Percentiles rank a stretch among this genome's conserved stretches.
Evolutionary conservation across 2,888 invertebrate genomes (phyloP).

Genomic region (Erebia epiphron): DNA sequence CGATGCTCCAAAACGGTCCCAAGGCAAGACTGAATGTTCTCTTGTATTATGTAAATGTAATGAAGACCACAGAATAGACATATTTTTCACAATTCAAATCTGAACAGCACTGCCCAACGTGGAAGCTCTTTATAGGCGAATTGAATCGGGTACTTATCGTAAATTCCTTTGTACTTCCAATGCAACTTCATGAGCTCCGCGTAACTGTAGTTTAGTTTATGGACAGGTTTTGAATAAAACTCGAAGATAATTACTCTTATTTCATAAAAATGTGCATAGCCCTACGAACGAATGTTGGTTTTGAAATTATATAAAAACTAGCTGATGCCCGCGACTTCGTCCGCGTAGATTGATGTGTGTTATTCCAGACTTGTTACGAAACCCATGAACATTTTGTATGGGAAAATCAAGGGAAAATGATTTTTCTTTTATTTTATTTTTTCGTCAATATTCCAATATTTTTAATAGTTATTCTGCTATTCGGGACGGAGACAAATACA

Average conservation of each 20-base stretch:
- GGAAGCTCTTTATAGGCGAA: conserved; percentile 21
- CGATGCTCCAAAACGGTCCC: neutral
- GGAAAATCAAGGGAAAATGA: too few species aligned
- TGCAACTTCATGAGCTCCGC: conserved; percentile 13
- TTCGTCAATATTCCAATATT: too few species aligned
- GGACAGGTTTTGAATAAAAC: conserved; percentile 8
- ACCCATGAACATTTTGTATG: too few species aligned
- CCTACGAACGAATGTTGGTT: neutral
- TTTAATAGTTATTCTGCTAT: too few species aligned
- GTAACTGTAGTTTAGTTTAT: conserved; percentile 25
- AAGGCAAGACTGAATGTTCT: neutral
- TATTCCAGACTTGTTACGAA: too few species aligned
- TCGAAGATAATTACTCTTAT: neutral
- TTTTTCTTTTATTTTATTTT: too few species aligned
- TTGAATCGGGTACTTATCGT: conserved; percentile 25
- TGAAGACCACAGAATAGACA: conserved; percentile 14
- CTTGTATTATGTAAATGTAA: conserved; percentile 19
- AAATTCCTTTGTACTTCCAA: conserved; percentile 20
- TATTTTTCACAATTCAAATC: conserved; percentile 27
- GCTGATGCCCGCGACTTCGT: too few species aligned
- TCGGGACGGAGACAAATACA: too few species aligned
- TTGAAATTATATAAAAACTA: neutral
- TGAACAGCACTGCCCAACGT: conserved; percentile 14
- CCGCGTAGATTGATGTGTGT: too few species aligned
- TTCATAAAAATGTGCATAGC: neutral